A percentile compares a stretch with the other conserved stretches of the same genome.
These are phyloP conservation scores for Aurelia coerulea DNA, from an alignment of 30 jellyfish, hydroid and myxozoan genomes.

Conservation along the genomic window DNA sequence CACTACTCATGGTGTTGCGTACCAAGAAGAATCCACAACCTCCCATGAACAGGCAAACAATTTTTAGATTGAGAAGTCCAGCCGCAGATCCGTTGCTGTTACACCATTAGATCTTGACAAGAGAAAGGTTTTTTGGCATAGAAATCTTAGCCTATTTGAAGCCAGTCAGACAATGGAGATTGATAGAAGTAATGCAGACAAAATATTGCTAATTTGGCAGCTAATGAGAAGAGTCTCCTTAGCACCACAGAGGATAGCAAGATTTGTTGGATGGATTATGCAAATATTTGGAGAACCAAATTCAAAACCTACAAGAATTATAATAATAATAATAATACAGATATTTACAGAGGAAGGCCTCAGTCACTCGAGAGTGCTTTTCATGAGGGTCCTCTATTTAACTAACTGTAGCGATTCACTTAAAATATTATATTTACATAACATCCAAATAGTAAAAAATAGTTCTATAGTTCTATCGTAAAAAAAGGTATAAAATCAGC, in stretches of 20 bases:
- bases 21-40: constrained; percentile 27
- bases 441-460: no score
- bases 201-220: constrained; percentile 15
- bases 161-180: constrained; percentile 5
- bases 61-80: constrained; percentile 20
- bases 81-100: not conserved
- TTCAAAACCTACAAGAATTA: constrained; percentile 19
- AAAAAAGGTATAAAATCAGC: no score
- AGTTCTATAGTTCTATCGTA: no score
- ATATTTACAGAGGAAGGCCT: no score
- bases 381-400: no score
- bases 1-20: constrained; percentile 44
- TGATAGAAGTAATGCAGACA: constrained; percentile 27
- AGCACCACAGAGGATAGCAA: constrained; percentile 11
- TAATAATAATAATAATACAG: no score
- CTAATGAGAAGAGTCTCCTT: constrained; percentile 26
- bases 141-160: constrained; percentile 11
- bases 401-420: no score
- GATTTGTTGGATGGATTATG: constrained; percentile 40
- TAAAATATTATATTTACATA: no score
- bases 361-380: no score
- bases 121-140: constrained; percentile 19
- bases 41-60: not conserved
- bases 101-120: constrained; percentile 11
- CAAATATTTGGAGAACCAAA: constrained; percentile 23